Conservation (phyloP, 37 sponge, comb jelly and placozoan genomes). For the Halichondria panicea region DNA sequence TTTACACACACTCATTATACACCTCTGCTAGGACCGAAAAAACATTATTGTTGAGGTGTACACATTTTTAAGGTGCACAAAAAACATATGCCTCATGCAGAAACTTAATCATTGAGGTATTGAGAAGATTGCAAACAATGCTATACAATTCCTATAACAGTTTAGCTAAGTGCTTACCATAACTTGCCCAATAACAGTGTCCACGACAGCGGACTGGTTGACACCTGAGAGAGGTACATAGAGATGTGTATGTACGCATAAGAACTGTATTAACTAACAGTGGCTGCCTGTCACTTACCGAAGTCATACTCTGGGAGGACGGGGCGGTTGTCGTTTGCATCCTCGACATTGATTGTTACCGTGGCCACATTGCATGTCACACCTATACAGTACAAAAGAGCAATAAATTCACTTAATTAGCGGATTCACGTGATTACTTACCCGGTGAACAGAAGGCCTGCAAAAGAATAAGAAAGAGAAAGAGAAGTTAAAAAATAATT, state of each 20-base stretch:
- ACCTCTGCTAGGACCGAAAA: too few relatives aligned
- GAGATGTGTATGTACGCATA: background rate
- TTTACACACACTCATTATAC: too few relatives aligned
- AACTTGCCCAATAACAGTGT: background rate
- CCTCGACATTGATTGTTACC: conserved; percentile 8
- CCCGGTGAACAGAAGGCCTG: too few relatives aligned
- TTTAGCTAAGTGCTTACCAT: background rate
- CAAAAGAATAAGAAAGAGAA: too few relatives aligned
- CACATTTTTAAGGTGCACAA: too few relatives aligned
- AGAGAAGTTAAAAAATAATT: background rate
- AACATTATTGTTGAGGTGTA: too few relatives aligned
- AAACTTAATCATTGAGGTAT: too few relatives aligned
- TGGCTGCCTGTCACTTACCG: too few relatives aligned
- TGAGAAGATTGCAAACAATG: background rate
- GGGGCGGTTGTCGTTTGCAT: conserved; percentile 35
- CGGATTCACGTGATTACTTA: too few relatives aligned
- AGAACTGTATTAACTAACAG: background rate
- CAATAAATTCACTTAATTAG: too few relatives aligned
- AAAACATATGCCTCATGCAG: too few relatives aligned
- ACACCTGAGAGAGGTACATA: background rate
- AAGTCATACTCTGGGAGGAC: conserved; percentile 7
- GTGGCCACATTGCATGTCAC: conserved; percentile 5
- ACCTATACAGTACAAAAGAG: background rate
- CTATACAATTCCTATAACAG: background rate
- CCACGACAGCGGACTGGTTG: background rate